phyloP scores from a whole-genome alignment of 2,113 vertebrate species.

The Aldabrachelys gigantea region DNA sequence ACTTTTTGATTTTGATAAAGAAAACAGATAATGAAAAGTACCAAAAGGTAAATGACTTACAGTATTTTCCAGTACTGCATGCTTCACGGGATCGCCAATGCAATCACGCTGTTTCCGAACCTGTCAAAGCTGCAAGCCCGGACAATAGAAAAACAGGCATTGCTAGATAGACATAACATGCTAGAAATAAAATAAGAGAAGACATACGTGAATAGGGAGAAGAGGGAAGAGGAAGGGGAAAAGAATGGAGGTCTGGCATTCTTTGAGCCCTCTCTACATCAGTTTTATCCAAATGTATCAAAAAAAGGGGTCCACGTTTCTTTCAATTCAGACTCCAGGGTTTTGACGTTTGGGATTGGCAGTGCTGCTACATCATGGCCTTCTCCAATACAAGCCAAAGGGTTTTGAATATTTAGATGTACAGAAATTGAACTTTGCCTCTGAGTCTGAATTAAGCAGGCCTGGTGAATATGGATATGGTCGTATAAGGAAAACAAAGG shows the following conservation, averaged over 20 bases:
- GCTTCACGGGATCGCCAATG: neutral
- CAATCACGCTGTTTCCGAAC: neutral
- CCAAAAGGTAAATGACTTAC: neutral
- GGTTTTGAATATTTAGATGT: neutral
- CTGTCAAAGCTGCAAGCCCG: neutral
- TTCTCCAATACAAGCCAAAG: neutral
- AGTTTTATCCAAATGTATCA: neutral
- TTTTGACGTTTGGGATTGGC: neutral
- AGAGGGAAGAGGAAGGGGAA: neutral
- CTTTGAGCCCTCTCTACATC: neutral
- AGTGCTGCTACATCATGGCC: neutral
- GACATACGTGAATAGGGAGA: neutral
- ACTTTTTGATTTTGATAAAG: neutral
- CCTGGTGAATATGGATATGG: neutral
- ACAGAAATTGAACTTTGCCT: neutral
- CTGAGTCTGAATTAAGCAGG: neutral
- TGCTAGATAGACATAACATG: neutral
- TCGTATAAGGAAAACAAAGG: neutral
- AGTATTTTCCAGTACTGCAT: neutral
- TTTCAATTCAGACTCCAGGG: neutral
- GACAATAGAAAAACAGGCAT: neutral
- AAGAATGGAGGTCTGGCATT: neutral
- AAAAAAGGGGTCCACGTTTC: neutral
- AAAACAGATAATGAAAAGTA: neutral
- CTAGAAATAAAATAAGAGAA: neutral